Evolutionary conservation across 2,888 invertebrate species (phyloP), one percentile per base, ranked within the genome.

Genomic region (Copidosoma aretas): DNA sequence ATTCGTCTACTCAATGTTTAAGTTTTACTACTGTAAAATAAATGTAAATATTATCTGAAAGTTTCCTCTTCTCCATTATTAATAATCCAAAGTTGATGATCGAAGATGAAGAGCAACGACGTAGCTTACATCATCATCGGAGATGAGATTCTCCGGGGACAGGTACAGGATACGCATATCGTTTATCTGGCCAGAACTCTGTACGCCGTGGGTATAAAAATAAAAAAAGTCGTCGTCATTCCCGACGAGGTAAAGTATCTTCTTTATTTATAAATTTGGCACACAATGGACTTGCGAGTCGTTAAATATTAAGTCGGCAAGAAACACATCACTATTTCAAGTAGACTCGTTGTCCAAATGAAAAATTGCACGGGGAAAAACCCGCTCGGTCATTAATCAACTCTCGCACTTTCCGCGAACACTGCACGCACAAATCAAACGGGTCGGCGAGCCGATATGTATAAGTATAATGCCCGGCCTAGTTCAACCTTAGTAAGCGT

Each of bases 71-170:
- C 32, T 32, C 8, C 8, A 3, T 32, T 32, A n/a, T 46, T 46
- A 3, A 17, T 12, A 12, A 15, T 46, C 43, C 17, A 12, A 4
- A 46, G 43, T 46, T 17, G 17, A 46, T 46, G 43, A 46, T 15
- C 12, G 43, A 46, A 3, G 43, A 46, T 14, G 15, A 17, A 1
- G 14, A 46, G 43, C 43, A 46, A 46, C 17, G 15, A 12, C 43
- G 43, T 46, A 17, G 17, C 15, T 15, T 76, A 84, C 51, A 78
- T 85, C 59, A 86, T 90, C 4, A 88, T 91, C 72, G 91, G 91
- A 24, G 90, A 91, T 82, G 91, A 91, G 82, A 88, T 91, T 71
- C 81, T 91, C 58, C 89, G 89, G 74, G 91, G 90, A 19, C 88
- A 89, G 76, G 86, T 89, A 15, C 77, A 82, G 21, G 90, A 91